A percentile compares a stretch with the other conserved stretches of the same genome.
Conservation (phyloP, 2,888 invertebrate species). For the Orthosia incerta region DNA sequence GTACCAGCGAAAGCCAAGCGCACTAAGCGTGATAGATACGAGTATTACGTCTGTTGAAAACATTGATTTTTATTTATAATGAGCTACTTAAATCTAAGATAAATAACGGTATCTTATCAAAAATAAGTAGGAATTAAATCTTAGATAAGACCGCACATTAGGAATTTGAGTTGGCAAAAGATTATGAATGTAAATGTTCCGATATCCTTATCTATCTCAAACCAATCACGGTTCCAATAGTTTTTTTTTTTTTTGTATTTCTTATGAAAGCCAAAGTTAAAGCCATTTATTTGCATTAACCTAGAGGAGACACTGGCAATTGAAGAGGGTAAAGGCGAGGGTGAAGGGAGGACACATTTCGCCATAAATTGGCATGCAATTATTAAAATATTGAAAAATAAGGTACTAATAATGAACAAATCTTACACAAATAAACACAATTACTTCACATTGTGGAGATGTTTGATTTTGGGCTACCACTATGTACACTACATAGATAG, state of each 20-base stretch:
- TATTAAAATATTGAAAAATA: too few species aligned
- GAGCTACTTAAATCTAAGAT: conserved; percentile 6
- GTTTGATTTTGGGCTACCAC: too few species aligned
- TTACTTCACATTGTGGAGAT: too few species aligned
- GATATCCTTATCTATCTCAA: conserved; percentile 14
- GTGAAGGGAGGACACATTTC: too few species aligned
- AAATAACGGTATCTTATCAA: conserved; percentile 34
- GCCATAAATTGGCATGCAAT: too few species aligned
- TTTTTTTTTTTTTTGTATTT: neutral
- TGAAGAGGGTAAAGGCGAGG: too few species aligned
- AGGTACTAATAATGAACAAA: too few species aligned
- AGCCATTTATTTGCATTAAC: too few species aligned
- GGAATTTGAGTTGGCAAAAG: conserved; percentile 1
- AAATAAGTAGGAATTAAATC: conserved; percentile 15
- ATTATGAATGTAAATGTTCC: conserved; percentile 12
- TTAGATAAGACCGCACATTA: conserved; percentile 23
- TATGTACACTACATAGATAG: too few species aligned
- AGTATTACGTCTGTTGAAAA: conserved; percentile 4
- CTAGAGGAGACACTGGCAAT: too few species aligned
- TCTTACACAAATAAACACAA: too few species aligned
- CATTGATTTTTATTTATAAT: conserved; percentile 13
- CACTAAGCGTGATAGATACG: neutral
- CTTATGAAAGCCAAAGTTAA: too few species aligned
- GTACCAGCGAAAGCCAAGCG: neutral
- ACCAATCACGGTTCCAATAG: neutral